A percentile compares a stretch with the other conserved stretches of the same genome.
Evolutionary conservation across 2,888 invertebrate genomes (phyloP).

Genomic region (Cheilosia variabilis): DNA sequence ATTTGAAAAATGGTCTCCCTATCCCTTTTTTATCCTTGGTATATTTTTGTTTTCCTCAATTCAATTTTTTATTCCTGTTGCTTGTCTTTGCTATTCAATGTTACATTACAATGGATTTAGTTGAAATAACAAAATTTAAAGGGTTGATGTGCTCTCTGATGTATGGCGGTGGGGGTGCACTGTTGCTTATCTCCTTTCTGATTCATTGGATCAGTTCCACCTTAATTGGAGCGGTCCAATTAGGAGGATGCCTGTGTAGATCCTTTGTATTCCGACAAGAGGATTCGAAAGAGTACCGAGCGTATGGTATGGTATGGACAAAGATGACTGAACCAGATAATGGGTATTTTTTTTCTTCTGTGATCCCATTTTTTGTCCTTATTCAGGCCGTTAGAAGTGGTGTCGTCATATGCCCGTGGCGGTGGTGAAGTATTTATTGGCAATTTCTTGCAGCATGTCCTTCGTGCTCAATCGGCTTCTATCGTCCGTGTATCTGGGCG

Average conservation of each 20-base stretch:
- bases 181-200: conserved; percentile 82
- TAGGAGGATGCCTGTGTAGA: conserved; percentile 70
- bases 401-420: conserved; percentile 68
- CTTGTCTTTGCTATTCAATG: conserved; percentile 57
- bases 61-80: conserved; percentile 25
- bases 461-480: conserved; percentile 71
- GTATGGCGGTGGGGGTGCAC: conserved; percentile 48
- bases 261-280: conserved; percentile 69
- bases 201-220: conserved; percentile 82
- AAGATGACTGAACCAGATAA: conserved; percentile 74
- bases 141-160: conserved; percentile 70
- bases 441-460: conserved; percentile 71
- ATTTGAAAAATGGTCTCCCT: conserved; percentile 56
- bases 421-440: conserved; percentile 74
- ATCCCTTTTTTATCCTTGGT: conserved; percentile 31
- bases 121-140: conserved; percentile 73
- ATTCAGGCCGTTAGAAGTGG: conserved; percentile 63
- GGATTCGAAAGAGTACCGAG: conserved; percentile 32
- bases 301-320: conserved; percentile 54
- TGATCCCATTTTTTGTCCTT: conserved; percentile 61
- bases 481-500: conserved; percentile 50
- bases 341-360: conserved; percentile 46
- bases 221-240: conserved; percentile 80
- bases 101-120: conserved; percentile 67
- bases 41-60: conserved; percentile 35